A percentile compares a stretch with the other conserved stretches of the same genome.
Evolutionary conservation across 2,113 vertebrate species (phyloP).

Genomic region (Ptilonorhynchus violaceus): DNA sequence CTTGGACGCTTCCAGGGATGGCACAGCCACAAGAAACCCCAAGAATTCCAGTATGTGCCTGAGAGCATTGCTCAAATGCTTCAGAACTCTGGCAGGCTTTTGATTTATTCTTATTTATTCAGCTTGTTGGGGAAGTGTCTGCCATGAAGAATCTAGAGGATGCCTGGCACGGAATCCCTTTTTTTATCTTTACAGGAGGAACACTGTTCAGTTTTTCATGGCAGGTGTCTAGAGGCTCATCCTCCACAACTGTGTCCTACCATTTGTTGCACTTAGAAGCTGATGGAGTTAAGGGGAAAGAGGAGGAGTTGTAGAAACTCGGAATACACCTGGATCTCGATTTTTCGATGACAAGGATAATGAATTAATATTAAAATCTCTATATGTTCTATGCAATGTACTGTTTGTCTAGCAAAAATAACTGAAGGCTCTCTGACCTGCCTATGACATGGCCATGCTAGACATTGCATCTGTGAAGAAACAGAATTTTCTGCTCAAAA

Average conservation of each 20-base stretch:
- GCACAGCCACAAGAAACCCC: accelerated
- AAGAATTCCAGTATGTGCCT: background rate
- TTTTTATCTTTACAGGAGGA: background rate
- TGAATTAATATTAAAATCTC: background rate
- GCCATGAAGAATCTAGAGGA: background rate
- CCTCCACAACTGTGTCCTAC: background rate
- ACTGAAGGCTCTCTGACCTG: background rate
- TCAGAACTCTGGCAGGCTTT: background rate
- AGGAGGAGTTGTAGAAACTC: background rate
- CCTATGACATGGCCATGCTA: background rate
- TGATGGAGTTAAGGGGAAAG: background rate
- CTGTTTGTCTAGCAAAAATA: background rate
- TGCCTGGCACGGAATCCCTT: background rate
- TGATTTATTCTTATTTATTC: background rate
- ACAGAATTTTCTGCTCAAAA: background rate
- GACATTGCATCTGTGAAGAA: background rate
- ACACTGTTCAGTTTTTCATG: background rate
- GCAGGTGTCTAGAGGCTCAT: background rate
- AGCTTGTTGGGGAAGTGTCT: too few relatives aligned
- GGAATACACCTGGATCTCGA: too few relatives aligned
- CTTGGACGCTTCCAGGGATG: background rate
- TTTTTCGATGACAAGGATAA: background rate
- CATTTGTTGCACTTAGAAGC: background rate
- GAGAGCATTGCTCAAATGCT: background rate
- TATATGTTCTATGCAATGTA: background rate